Evolutionary conservation across 1,140 invertebrate species (phyloP), one percentile per base, ranked within the genome.

Genomic region (Nymphalis io): DNA sequence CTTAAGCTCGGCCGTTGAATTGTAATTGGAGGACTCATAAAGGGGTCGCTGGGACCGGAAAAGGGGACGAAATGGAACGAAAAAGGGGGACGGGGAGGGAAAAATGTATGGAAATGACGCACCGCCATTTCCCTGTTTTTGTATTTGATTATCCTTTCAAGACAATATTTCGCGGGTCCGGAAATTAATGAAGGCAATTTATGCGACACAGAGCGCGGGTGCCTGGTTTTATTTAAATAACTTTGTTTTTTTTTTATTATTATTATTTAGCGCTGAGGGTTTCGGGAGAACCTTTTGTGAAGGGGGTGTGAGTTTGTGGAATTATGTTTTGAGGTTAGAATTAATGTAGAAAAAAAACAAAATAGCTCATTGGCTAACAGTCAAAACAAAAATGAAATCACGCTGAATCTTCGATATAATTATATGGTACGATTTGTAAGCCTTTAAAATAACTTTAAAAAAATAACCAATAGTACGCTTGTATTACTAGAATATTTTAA

Each of bases 121-220:
- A 89, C 87, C 87, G 79, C 89, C 83, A 91, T 89, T 91, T 89
- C 87, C 89, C 85, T 86, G 85, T 89, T 91, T 91, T 91, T 91
- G 88, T 91, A 91, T 91, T 91, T 91, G 89, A 89, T 91, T 91
- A 91, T 89, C 89, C 89, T 89, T 91, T 91, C 89, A 89, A 91
- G 89, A 91, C 89, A 91, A 91, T 91, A 91, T 91, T 91, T 91
- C 80, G 85, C 83, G 82, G 81, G 87, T 81, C 85, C 87, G 89
- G 89, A 91, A 89, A 91, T 91, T 89, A 89, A 89, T 88, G 87
- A 88, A 88, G 80, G 87, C 87, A 91, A 91, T 91, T 91, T 91
- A 91, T 91, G 89, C 87, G 87, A 88, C 88, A 88, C 87, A 79
- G 78, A 83, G 80, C 80, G 78, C 76, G 75, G 77, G 75, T 74